A percentile compares a stretch with the other conserved stretches of the same genome.
These are phyloP conservation scores for Phyllotreta striolata DNA, from an alignment of 2,888 invertebrate genomes.

Conservation along the genomic window DNA sequence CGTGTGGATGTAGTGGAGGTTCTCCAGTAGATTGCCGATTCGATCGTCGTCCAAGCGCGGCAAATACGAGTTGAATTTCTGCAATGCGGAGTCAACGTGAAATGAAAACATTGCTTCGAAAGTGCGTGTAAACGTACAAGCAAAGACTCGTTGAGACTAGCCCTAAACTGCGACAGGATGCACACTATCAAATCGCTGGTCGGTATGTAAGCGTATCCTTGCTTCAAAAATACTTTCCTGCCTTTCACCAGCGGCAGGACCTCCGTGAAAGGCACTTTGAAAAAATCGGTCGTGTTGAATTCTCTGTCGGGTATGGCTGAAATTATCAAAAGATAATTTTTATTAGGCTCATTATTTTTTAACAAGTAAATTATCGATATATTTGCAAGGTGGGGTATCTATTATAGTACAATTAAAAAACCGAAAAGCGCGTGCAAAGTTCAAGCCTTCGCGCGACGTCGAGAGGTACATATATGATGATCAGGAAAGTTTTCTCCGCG, in stretches of 20 bases:
- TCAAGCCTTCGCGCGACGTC: too few species aligned
- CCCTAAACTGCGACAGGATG: conserved; percentile 78
- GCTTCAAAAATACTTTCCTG: conserved; percentile 79
- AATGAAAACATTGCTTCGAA: conserved; percentile 12
- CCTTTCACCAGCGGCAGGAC: conserved; percentile 84
- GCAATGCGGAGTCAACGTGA: conserved; percentile 38
- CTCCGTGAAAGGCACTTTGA: conserved; percentile 70
- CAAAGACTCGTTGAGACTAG: conserved; percentile 73
- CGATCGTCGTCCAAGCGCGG: conserved; percentile 86
- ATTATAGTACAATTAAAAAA: too few species aligned
- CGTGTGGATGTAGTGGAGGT: conserved; percentile 83
- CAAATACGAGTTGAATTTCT: conserved; percentile 73
- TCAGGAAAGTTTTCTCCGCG: too few species aligned
- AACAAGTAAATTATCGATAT: too few species aligned
- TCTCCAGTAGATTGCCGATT: conserved; percentile 74
- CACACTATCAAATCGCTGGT: conserved; percentile 85
- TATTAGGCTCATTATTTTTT: too few species aligned
- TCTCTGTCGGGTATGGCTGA: conserved; percentile 64
- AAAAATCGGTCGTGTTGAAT: conserved; percentile 71
- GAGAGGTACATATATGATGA: too few species aligned
- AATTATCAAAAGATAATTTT: conserved; percentile 7
- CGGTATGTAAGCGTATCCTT: conserved; percentile 88
- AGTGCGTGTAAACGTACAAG: too few species aligned
- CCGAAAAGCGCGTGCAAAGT: too few species aligned
- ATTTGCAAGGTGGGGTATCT: too few species aligned